Percentiles rank a stretch among this genome's conserved stretches.
phyloP scores from a whole-genome alignment of 2,797 vertebrate genomes.

The Apodemus agrarius region DNA sequence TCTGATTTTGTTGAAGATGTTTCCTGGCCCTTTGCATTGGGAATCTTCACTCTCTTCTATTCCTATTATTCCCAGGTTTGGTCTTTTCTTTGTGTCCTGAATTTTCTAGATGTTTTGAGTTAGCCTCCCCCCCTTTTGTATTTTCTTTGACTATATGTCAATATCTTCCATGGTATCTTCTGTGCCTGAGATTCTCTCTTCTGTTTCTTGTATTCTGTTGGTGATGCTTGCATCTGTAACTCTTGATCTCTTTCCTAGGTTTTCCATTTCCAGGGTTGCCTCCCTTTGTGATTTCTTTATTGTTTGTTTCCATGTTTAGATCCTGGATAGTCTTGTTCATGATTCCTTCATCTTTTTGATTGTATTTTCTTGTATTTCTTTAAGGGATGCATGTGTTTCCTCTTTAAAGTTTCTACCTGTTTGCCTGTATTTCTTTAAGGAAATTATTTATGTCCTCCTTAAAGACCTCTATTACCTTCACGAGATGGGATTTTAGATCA shows the following conservation, averaged over 20 bases:
- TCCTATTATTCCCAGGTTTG: not conserved
- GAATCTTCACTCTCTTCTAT: not conserved
- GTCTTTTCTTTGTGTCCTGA: not conserved
- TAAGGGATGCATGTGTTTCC: not conserved
- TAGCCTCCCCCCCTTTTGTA: not conserved
- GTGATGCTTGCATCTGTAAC: not conserved
- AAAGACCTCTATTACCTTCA: not conserved
- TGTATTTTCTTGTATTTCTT: not conserved
- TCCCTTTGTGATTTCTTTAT: not conserved
- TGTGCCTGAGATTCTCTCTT: not conserved
- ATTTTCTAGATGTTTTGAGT: not conserved
- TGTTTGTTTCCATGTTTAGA: not conserved
- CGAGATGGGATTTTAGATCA: not conserved
- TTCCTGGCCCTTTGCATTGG: not conserved
- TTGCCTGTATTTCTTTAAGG: not conserved
- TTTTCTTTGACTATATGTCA: not conserved
- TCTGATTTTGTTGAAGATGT: not conserved
- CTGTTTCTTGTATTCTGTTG: not conserved
- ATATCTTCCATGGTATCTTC: not conserved
- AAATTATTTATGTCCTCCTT: not conserved
- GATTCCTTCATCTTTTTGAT: not conserved
- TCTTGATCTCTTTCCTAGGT: not conserved
- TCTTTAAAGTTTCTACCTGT: too few species aligned
- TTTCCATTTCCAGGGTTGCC: not conserved
- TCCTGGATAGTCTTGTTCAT: not conserved